These are phyloP conservation scores for Varecia variegata DNA, from an alignment of 2,797 vertebrate species.

Conservation along the genomic window DNA sequence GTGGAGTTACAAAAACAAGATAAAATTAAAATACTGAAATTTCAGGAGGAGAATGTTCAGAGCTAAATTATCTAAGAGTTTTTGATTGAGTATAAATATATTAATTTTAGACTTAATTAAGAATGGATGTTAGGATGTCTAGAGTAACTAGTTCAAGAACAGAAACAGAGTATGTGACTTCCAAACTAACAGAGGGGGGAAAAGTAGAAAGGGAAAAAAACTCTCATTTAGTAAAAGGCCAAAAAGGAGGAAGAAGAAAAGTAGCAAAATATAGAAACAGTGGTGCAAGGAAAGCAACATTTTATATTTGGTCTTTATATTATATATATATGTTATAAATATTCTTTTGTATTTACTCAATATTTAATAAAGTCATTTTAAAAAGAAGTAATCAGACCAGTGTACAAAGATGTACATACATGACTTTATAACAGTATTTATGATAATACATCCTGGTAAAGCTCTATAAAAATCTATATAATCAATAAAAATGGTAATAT, in stretches of 20 bases:
- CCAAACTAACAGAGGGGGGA: not conserved
- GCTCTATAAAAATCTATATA: not conserved
- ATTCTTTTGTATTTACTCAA: not conserved
- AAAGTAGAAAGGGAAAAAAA: not conserved
- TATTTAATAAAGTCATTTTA: not conserved
- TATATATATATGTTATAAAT: not conserved
- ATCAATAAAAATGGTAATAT: not conserved
- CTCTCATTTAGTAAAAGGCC: not conserved
- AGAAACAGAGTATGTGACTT: not conserved
- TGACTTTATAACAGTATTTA: not conserved
- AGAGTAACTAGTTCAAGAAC: not conserved
- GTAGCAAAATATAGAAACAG: not conserved
- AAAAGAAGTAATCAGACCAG: not conserved
- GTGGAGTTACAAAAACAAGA: not conserved
- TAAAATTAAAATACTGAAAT: constrained; percentile 24
- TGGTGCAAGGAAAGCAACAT: not conserved
- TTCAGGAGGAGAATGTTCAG: not conserved
- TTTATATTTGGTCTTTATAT: not conserved
- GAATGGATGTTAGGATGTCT: not conserved
- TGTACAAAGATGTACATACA: not conserved
- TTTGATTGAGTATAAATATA: not conserved
- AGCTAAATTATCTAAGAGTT: not conserved
- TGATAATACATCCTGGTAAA: not conserved
- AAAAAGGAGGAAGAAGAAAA: not conserved
- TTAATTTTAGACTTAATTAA: not conserved